Evolutionary conservation across 1,140 invertebrate genomes (phyloP), one percentile per base, ranked within the genome.

Genomic region (Oncopeltus fasciatus): DNA sequence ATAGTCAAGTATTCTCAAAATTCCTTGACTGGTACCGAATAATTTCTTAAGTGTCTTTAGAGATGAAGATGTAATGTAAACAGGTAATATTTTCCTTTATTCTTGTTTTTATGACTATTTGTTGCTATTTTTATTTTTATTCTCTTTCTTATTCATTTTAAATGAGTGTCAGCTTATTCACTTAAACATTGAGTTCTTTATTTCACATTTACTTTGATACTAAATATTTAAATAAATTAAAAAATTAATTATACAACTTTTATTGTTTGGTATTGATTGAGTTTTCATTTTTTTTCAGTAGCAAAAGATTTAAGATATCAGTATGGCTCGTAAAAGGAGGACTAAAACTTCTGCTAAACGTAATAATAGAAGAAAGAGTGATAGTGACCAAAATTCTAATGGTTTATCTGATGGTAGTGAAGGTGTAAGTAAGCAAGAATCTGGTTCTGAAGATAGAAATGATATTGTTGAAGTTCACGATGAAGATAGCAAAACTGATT

Each of bases 321-420:
- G 4, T 24, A 53, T 53, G 49, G 49, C 49, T 53, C 18, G 49
- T 14, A 53, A 53, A 53, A 53, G 49, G 14, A 18, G 49, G 24
- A 53, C 5, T 53, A 53, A 53, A 27, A 24, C 24, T 24, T 14
- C 49, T 24, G 49, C 49, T 27, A 53, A 53, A 24, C 49, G 49
- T 14, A 53, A 53, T 26, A 53, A 53, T 24, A 53, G 49, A 26
- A 53, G 26, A 14, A 53, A 53, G 26, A 53, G 49, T 53, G 49
- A 53, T 27, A 53, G 49, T 53, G 49, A 53, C 26, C 49, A 53
- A 53, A 53, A 53, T 53, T 53, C 49, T 2, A 53, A 53, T 53
- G 24, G 49, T 53, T 18, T 53, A 5, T 53, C 49, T 53, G 49
- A 53, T 53, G 44, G 21, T 20, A 53, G 26, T 53, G 49, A 53